phyloP scores from a whole-genome alignment of 2,113 vertebrate species.

The Panurus biarmicus region DNA sequence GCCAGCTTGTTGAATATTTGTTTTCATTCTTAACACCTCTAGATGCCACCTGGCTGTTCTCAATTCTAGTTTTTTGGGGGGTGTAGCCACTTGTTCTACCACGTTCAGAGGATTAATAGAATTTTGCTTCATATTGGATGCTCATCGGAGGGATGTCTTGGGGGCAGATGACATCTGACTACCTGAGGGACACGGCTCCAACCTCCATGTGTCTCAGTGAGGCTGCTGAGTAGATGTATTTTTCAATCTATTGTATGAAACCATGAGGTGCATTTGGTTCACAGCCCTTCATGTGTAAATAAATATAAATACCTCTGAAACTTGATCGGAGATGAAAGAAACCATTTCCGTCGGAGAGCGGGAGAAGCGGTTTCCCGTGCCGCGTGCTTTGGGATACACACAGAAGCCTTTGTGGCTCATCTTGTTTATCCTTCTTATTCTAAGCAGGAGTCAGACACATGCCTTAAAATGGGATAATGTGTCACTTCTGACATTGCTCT shows the following conservation, averaged over 20 bases:
- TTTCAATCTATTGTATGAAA: background rate
- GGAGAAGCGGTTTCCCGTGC: constrained; percentile 33
- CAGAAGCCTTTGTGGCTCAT: constrained; percentile 34
- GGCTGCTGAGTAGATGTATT: background rate
- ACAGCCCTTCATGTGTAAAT: background rate
- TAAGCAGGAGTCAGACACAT: background rate
- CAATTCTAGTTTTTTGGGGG: background rate
- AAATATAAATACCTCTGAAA: constrained; percentile 33
- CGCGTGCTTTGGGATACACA: background rate
- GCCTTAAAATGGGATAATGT: constrained; percentile 7
- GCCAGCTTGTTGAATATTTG: too few relatives aligned
- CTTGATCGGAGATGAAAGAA: constrained; percentile 17
- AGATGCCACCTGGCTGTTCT: background rate
- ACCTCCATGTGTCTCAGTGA: background rate
- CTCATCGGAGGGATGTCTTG: background rate
- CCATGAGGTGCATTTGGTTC: constrained; percentile 1
- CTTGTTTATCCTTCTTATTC: constrained; percentile 20
- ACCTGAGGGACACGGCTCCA: background rate
- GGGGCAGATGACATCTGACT: background rate
- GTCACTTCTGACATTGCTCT: background rate
- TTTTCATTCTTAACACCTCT: background rate
- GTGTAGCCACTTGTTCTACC: background rate
- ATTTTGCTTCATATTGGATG: background rate
- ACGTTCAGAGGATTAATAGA: background rate
- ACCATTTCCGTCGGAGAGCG: background rate